Base-by-base conservation (phyloP, 2,113 vertebrate species). In the Hystrix brachyura region DNA sequence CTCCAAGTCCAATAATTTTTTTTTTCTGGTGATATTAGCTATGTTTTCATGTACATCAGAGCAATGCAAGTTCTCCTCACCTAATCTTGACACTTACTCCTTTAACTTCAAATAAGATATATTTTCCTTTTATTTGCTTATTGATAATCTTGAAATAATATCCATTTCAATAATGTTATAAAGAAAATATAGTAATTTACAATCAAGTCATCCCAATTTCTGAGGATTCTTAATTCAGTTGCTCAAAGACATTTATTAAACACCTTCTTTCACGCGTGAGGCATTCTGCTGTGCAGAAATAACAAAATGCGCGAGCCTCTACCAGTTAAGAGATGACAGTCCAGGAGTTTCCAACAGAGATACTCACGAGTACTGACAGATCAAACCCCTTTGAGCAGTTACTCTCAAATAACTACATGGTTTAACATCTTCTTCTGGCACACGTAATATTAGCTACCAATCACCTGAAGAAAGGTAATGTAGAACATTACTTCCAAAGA, bases 351-450 rank as follows among this genome's bases (percentile, higher is more conserved):
- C 46, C 43, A 71, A 81, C 0, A 81, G 69, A 92, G n/a, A 71
- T 60, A 38, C 48, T 69, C 53, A 74, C 78, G 97, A 80, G 76
- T 72, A 74, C 48, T 59, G 32, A 57, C 3, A 78, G 53, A 46
- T 65, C 27, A 32, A 93, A 96, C 43, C 91, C 46, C 23, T 91
- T 65, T 81, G 71, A 90, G 38, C 81, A 79, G 67, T 96, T 88
- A 38, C 21, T 89, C 60, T 87, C 48, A 96, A 92, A 57, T 79
- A 87, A 86, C 55, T 57, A 79, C n/a, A 92, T 60, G 90, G 48
- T 93, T 91, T 90, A 79, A 92, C 87, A 94, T 91, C 93, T 97
- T 74, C 78, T 88, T 93, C 7, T 88, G 57, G 21, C 60, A 95
- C 57, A 94, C 34, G 46, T 74, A 87, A 90, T 78, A 76, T 71